These are phyloP conservation scores for Sesamia nonagrioides DNA, from an alignment of 1,140 invertebrate species.

Conservation along the genomic window DNA sequence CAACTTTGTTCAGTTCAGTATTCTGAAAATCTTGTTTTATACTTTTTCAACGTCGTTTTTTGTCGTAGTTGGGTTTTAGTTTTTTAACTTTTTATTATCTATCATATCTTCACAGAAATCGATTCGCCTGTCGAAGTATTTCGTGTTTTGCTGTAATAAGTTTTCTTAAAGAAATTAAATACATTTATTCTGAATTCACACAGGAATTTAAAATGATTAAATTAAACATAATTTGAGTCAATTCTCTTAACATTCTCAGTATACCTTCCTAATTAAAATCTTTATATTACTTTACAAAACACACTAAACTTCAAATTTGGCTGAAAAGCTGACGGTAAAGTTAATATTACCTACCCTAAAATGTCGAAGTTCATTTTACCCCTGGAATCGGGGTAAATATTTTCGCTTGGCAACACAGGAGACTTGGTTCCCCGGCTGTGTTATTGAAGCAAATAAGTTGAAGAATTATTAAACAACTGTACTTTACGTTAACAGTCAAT, in stretches of 20 bases:
- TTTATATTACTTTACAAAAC: conserved; percentile 36
- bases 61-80: too few relatives aligned
- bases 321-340: conserved; percentile 10
- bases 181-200: too few relatives aligned
- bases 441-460: conserved; percentile 44
- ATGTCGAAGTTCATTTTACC: background rate
- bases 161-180: too few relatives aligned
- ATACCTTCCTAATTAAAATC: conserved; percentile 37
- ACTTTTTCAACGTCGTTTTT: too few relatives aligned
- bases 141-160: too few relatives aligned
- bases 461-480: conserved; percentile 42
- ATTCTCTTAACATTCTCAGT: background rate
- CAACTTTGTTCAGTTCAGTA: too few relatives aligned
- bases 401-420: conserved; percentile 23
- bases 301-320: conserved; percentile 34
- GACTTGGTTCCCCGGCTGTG: conserved; percentile 17
- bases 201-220: background rate
- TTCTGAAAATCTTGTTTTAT: too few relatives aligned
- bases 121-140: too few relatives aligned
- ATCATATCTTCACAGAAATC: too few relatives aligned
- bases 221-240: background rate
- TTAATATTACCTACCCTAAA: conserved; percentile 32
- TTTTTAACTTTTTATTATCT: too few relatives aligned
- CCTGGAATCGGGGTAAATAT: conserved; percentile 41
- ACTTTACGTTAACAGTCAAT: conserved; percentile 12